Evolutionary conservation across 2,888 invertebrate species (phyloP).

Genomic region (Clostera curtula): DNA sequence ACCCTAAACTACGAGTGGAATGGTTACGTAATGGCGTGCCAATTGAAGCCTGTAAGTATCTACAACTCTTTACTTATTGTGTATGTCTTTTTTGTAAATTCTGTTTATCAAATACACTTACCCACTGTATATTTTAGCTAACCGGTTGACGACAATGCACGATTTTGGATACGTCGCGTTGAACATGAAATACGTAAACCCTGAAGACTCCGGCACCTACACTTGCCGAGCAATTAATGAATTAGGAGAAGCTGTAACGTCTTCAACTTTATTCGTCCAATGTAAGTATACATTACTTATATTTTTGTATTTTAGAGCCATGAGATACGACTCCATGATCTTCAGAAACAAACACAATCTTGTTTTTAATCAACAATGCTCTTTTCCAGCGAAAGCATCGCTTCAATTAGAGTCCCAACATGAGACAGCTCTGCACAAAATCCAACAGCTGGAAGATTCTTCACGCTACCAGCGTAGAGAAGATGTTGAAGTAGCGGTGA

Average conservation of each 20-base stretch:
- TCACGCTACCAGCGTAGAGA: slow-evolving; percentile 86
- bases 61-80: slow-evolving; percentile 1
- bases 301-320: too few relatives aligned
- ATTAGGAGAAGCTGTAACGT: slow-evolving; percentile 95
- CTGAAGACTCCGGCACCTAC: slow-evolving; percentile 97
- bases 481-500: slow-evolving; percentile 86
- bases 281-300: slow-evolving; percentile 69
- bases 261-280: slow-evolving; percentile 92
- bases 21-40: slow-evolving; percentile 95
- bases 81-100: neutral
- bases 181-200: slow-evolving; percentile 95
- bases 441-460: slow-evolving; percentile 89
- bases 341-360: too few relatives aligned
- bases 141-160: slow-evolving; percentile 94
- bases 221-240: slow-evolving; percentile 95
- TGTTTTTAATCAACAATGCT: too few relatives aligned
- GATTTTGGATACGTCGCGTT: slow-evolving; percentile 98
- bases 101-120: slow-evolving; percentile 3
- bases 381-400: slow-evolving; percentile 84
- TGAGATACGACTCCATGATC: too few relatives aligned
- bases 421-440: slow-evolving; percentile 90
- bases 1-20: slow-evolving; percentile 92
- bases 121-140: too few relatives aligned
- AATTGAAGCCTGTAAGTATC: slow-evolving; percentile 87
- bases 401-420: slow-evolving; percentile 92